phyloP scores from a whole-genome alignment of 2,888 invertebrate genomes.

The Brenthis ino region DNA sequence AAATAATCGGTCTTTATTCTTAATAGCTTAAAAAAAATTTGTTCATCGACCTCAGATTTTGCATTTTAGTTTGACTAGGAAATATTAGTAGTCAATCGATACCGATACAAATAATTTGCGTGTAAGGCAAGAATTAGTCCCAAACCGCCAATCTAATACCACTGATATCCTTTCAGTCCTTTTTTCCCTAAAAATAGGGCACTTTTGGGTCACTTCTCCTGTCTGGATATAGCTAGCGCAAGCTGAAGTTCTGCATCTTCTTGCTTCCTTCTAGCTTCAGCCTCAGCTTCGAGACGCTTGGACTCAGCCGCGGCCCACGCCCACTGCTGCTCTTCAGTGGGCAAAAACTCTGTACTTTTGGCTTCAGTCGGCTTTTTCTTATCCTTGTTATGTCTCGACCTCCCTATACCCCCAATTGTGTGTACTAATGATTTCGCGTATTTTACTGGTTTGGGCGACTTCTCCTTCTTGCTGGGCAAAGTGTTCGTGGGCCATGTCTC shows the following conservation, averaged over 20 bases:
- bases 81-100: conserved; percentile 5
- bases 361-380: conserved; percentile 61
- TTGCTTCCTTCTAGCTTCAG: conserved; percentile 80
- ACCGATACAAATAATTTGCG: conserved; percentile 11
- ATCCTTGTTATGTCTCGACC: conserved; percentile 58
- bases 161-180: not conserved
- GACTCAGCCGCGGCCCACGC: conserved; percentile 89
- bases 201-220: conserved; percentile 60
- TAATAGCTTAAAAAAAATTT: conserved; percentile 7
- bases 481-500: conserved; percentile 73
- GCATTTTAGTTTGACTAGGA: conserved; percentile 12
- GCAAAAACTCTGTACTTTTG: conserved; percentile 54
- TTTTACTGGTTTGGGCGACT: conserved; percentile 76
- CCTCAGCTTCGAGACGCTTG: conserved; percentile 83
- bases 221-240: conserved; percentile 86
- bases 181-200: conserved; percentile 17
- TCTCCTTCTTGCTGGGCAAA: conserved; percentile 72
- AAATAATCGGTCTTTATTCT: conserved; percentile 9
- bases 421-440: conserved; percentile 73
- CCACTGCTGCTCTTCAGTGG: conserved; percentile 86
- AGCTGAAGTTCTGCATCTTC: conserved; percentile 89
- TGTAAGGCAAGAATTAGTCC: conserved; percentile 17
- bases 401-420: conserved; percentile 75
- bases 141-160: not conserved
- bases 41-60: conserved; percentile 11